Conservation (phyloP, 2,113 vertebrate genomes). For the Pluvianellus socialis region DNA sequence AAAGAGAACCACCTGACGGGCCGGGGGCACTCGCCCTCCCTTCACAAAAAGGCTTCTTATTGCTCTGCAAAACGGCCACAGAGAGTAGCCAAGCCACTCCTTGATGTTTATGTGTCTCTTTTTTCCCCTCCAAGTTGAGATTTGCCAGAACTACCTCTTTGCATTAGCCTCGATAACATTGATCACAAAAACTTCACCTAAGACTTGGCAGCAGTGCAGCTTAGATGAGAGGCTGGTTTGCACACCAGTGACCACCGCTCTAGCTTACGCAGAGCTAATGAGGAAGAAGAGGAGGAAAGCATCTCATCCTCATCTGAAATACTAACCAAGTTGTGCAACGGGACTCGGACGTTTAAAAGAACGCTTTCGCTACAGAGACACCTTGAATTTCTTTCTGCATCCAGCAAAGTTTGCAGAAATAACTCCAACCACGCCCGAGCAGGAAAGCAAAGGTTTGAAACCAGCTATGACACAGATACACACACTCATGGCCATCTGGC, state of each 20-base stretch:
- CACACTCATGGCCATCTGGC: fast-evolving
- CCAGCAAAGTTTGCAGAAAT: neutral
- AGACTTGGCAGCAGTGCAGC: neutral
- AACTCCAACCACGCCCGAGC: neutral
- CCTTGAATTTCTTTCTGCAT: neutral
- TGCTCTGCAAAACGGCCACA: neutral
- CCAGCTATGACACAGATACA: neutral
- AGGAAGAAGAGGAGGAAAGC: neutral
- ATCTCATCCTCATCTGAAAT: neutral
- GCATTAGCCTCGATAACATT: neutral
- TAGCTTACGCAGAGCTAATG: neutral
- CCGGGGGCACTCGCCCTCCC: neutral
- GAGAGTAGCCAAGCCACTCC: neutral
- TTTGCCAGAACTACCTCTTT: neutral
- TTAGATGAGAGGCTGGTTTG: neutral
- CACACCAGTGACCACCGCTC: neutral
- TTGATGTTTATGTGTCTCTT: neutral
- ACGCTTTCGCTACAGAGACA: neutral
- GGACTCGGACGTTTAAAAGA: neutral
- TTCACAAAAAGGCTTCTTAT: neutral
- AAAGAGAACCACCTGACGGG: neutral
- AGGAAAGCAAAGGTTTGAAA: neutral
- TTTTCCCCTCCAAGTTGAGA: neutral
- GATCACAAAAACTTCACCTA: neutral
- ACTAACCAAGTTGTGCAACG: neutral